Evolutionary conservation across 1,140 invertebrate genomes (phyloP), one percentile per base, ranked within the genome.

Genomic region (Aphidius gifuensis): DNA sequence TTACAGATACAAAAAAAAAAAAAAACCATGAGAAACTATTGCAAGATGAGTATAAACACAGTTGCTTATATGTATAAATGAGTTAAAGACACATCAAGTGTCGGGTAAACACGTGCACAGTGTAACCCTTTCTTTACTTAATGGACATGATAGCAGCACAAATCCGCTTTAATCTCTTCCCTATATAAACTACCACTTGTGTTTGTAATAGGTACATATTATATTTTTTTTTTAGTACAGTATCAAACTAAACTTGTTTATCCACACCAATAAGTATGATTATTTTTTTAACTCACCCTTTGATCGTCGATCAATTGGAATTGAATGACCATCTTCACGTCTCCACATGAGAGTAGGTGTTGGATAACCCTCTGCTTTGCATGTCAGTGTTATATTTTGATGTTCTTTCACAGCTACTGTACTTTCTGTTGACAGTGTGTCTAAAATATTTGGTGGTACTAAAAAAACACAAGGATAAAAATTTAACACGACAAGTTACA

Each of bases 381-480:
- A 95, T 1, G 89, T 89, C 65, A 97, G 84, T 46, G 91, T 94
- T 55, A 95, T 89, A 77, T 96, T 96, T 76, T 92, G 89, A 77
- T 93, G 92, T 80, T 96, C 93, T 16, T 92, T 83, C 11, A 95
- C 90, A 7, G 92, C 92, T 32, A 96, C 90, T 39, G 91, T 92
- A 44, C 92, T 93, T 68, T 92, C 87, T 9, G 92, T 92, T 68
- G 92, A 93, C 68, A 90, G 85, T 40, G 88, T 85, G 74, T 94
- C 92, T 74, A 94, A 76, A 71, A 96, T 95, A 71, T 93, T 93
- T 9, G 93, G 93, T 16, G 93, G 92, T 63, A 96, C 92, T 95
- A 61, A 42, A 61, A 73, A 71, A 69, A 54, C 48, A 59, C 66
- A 55, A 64, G n/a, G n/a, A 16, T 53, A 46, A 48, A 48, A 44